These are phyloP conservation scores for Catharus fuscescens DNA, from an alignment of 2,113 vertebrate species.

Conservation along the genomic window DNA sequence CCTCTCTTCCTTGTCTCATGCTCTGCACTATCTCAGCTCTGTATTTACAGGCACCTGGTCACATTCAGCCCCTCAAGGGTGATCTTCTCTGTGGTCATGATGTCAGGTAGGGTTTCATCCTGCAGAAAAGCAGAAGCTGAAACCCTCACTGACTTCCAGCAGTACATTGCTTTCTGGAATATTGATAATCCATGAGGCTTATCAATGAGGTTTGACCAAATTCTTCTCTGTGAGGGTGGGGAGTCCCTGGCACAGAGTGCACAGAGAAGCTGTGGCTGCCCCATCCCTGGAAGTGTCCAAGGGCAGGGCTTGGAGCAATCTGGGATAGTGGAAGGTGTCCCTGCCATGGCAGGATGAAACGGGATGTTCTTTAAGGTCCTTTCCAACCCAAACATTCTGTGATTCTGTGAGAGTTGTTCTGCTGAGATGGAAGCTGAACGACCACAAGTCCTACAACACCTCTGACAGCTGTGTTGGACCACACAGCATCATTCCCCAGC, in stretches of 20 bases:
- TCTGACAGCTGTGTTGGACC: background rate
- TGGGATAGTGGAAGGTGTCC: background rate
- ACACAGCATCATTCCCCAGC: rapidly evolving
- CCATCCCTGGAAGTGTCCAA: background rate
- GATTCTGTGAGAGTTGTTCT: background rate
- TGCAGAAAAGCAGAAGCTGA: no score
- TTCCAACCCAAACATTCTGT: background rate
- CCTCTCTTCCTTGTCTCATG: background rate
- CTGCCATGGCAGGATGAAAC: background rate
- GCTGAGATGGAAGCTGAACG: rapidly evolving
- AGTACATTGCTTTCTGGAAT: no score
- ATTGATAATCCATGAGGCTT: no score
- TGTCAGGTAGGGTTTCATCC: no score
- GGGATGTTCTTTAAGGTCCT: background rate
- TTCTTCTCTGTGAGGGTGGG: no score
- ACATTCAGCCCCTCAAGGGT: background rate
- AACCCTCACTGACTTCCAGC: no score
- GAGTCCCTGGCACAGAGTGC: background rate
- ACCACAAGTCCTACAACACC: rapidly evolving
- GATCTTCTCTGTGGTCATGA: no score
- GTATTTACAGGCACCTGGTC: background rate
- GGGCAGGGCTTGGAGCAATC: background rate
- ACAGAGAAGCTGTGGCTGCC: background rate
- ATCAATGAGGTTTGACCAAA: no score
- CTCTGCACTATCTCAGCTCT: background rate